These are phyloP conservation scores for Drosophila lacertosa DNA, from an alignment of 1,140 invertebrate genomes.

Conservation along the genomic window DNA sequence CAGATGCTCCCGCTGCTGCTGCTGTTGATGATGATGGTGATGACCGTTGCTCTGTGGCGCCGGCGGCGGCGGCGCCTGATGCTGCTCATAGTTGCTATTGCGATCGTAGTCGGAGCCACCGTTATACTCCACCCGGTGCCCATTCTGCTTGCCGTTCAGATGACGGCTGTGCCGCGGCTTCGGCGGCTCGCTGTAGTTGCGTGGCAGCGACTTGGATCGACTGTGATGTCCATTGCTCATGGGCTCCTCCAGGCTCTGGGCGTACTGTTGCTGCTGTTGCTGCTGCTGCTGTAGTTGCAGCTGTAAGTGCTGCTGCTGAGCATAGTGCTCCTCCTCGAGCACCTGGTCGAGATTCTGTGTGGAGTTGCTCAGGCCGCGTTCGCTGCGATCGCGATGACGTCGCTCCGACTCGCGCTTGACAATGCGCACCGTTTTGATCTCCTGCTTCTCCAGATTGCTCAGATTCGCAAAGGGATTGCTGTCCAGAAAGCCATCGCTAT, in stretches of 20 bases:
- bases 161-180: constrained; percentile 63
- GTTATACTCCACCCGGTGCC: constrained; percentile 54
- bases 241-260: constrained; percentile 59
- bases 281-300: constrained; percentile 48
- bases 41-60: constrained; percentile 64
- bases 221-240: constrained; percentile 69
- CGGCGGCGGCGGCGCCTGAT: constrained; percentile 67
- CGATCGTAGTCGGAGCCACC: constrained; percentile 68
- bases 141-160: constrained; percentile 65
- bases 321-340: constrained; percentile 85
- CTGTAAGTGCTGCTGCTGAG: constrained; percentile 46
- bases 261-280: constrained; percentile 42
- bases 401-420: constrained; percentile 96
- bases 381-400: constrained; percentile 90
- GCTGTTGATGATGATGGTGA: constrained; percentile 56
- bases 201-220: constrained; percentile 76
- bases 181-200: constrained; percentile 75
- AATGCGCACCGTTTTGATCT: constrained; percentile 96
- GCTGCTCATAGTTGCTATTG: constrained; percentile 79
- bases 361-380: constrained; percentile 78
- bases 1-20: constrained; percentile 66
- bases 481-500: constrained; percentile 85
- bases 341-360: constrained; percentile 85
- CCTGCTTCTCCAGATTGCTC: constrained; percentile 92
- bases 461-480: constrained; percentile 87